phyloP scores from a whole-genome alignment of 1,140 invertebrate genomes.

The Neocloeon triangulifer region DNA sequence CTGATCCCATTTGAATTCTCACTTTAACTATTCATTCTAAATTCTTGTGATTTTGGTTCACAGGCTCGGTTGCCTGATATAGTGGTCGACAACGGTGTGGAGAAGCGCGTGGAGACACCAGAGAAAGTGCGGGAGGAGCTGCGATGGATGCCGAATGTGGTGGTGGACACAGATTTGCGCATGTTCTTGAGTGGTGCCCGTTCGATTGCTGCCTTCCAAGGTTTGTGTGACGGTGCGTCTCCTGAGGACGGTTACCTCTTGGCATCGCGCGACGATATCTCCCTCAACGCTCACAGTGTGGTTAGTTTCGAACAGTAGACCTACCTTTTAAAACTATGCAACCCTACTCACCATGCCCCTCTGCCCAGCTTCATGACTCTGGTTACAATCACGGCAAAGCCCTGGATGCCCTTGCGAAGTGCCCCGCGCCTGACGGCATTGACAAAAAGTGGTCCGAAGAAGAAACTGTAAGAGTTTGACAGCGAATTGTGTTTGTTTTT shows the following conservation, averaged over 20 bases:
- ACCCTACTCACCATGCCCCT: too few species aligned
- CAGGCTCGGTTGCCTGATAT: conserved; percentile 63
- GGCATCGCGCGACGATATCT: conserved; percentile 89
- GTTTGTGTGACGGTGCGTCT: conserved; percentile 95
- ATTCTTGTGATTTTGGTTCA: conserved; percentile 9
- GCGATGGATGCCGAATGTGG: conserved; percentile 77
- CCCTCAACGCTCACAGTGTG: conserved; percentile 88
- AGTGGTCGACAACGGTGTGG: conserved; percentile 42
- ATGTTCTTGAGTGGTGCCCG: conserved; percentile 93
- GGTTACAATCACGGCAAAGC: conserved; percentile 89
- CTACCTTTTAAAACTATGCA: too few species aligned
- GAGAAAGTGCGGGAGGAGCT: conserved; percentile 63
- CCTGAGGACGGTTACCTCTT: conserved; percentile 91
- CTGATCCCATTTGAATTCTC: conserved; percentile 4
- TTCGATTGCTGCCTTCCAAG: conserved; percentile 85
- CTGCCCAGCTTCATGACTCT: conserved; percentile 60
- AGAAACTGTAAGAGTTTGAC: conserved; percentile 47
- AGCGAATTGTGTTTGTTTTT: too few species aligned
- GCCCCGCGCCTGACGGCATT: conserved; percentile 86
- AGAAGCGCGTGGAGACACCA: conserved; percentile 28
- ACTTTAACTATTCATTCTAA: conserved; percentile 13
- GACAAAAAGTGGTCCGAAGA: conserved; percentile 97
- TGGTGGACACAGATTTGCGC: conserved; percentile 80
- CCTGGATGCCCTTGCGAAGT: conserved; percentile 86
- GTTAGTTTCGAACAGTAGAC: conserved; percentile 27